Base-by-base conservation (phyloP, 2,113 vertebrate genomes). In the Calyptommatus sinebrachiatus region DNA sequence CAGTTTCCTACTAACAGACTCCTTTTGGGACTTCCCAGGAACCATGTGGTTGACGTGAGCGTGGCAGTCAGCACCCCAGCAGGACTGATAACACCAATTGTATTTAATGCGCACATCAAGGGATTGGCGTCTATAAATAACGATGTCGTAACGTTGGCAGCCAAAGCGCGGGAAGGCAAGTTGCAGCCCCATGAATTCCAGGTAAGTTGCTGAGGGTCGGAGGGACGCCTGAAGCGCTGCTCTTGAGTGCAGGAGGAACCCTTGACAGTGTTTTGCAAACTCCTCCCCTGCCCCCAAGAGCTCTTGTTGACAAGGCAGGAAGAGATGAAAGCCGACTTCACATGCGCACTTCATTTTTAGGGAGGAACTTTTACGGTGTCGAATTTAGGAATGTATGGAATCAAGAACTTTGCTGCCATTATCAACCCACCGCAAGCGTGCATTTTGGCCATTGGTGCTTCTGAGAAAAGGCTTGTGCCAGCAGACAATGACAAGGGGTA, bases 381-480 rank as follows among this genome's bases (percentile, higher is more conserved):
- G 65, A 99, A 99, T 91, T 94, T 99, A 89, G 98, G 98, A 75
- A 99, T 99, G 98, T 99, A 97, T 89, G 98, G 98, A n/a, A 91
- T 99, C 93, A 99, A 99, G 94, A 99, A 99, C 88, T 99, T 99
- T 92, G 99, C 97, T 3, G 98, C 98, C 8, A 99, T 99, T 66
- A 99, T 99, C 91, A 99, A 99, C 88, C 98, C 98, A 68, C 98
- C 98, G 82, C 98, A 99, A 90, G 94, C 98, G 63, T 99, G 98
- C 85, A 99, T 99, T 93, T 96, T 99, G 67, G 98, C 98, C 46
- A 92, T 99, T 48, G 98, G 98, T 41, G 95, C 97, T 78, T 97
- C 98, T 4, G 96, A 99, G 87, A 95, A 97, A 80, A 95, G 94
- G 53, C 91, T 99, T 21, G 88, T 99, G 84, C 97, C 98, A 67